Percentiles rank a stretch among this genome's conserved stretches.
These are phyloP conservation scores for Pseudonaja textilis DNA, from an alignment of 2,113 vertebrate species.

Conservation along the genomic window DNA sequence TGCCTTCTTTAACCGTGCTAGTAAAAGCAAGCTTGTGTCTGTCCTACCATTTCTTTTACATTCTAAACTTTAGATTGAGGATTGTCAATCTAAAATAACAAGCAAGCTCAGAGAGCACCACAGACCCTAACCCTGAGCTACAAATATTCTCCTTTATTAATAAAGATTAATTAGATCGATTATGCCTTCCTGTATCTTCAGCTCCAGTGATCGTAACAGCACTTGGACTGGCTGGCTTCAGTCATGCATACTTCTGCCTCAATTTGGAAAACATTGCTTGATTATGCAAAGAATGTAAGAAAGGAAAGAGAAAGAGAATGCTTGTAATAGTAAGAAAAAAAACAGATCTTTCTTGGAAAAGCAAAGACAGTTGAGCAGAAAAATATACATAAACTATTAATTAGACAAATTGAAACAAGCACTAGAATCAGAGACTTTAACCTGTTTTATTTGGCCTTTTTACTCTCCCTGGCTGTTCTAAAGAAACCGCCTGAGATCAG, in stretches of 20 bases:
- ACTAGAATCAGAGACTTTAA: background rate
- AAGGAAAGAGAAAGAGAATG: too few relatives aligned
- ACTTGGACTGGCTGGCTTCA: background rate
- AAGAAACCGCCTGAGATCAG: background rate
- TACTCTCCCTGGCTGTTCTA: background rate
- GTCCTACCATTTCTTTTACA: background rate
- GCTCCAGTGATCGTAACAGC: background rate
- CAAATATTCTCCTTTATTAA: too few relatives aligned
- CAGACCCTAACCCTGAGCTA: too few relatives aligned
- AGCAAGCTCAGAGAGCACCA: too few relatives aligned
- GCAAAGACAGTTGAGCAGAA: too few relatives aligned
- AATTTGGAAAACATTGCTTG: background rate
- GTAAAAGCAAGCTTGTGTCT: background rate
- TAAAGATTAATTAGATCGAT: background rate
- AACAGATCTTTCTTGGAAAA: background rate
- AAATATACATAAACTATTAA: background rate
- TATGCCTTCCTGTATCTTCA: background rate
- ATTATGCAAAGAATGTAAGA: constrained; percentile 4
- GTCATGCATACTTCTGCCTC: background rate
- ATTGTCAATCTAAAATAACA: too few relatives aligned
- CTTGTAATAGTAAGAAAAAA: background rate
- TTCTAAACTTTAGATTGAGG: background rate
- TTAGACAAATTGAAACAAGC: background rate
- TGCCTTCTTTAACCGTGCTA: background rate
- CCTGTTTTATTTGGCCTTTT: background rate